Conservation (phyloP, 1,140 invertebrate genomes). For the Notospermus geniculatus region DNA sequence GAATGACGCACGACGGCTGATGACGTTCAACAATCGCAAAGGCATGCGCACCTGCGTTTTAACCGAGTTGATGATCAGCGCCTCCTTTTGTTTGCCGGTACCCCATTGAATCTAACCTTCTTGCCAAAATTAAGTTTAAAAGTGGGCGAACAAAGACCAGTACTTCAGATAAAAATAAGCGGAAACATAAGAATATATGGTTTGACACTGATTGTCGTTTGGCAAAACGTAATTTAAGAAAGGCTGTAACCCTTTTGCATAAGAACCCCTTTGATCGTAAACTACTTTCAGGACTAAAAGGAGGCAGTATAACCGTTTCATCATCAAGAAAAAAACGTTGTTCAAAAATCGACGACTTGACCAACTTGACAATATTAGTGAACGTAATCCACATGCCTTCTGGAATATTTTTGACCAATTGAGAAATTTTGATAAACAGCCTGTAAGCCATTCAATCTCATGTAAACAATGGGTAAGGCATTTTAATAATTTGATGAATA, state of each 20-base stretch:
- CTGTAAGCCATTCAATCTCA: not conserved
- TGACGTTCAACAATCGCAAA: too few species aligned
- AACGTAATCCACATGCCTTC: not conserved
- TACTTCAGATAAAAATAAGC: too few species aligned
- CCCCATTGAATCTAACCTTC: too few species aligned
- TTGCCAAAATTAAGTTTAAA: too few species aligned
- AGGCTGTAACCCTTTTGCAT: not conserved
- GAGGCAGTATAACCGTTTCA: not conserved
- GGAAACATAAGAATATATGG: not conserved
- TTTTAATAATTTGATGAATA: not conserved
- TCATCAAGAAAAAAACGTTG: not conserved
- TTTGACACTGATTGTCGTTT: not conserved
- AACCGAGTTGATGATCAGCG: too few species aligned
- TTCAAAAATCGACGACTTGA: not conserved
- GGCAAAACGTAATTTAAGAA: not conserved
- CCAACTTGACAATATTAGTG: not conserved
- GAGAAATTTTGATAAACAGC: not conserved
- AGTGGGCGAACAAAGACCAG: too few species aligned
- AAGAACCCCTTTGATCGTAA: not conserved
- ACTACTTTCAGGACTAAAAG: not conserved
- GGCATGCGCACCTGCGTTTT: too few species aligned
- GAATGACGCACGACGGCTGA: too few species aligned
- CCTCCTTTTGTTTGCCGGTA: too few species aligned
- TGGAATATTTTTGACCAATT: not conserved
- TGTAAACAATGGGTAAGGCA: not conserved